Percentiles rank a stretch among this genome's conserved stretches.
Conservation (phyloP, 1,140 invertebrate species). For the Euborellia annulipes region DNA sequence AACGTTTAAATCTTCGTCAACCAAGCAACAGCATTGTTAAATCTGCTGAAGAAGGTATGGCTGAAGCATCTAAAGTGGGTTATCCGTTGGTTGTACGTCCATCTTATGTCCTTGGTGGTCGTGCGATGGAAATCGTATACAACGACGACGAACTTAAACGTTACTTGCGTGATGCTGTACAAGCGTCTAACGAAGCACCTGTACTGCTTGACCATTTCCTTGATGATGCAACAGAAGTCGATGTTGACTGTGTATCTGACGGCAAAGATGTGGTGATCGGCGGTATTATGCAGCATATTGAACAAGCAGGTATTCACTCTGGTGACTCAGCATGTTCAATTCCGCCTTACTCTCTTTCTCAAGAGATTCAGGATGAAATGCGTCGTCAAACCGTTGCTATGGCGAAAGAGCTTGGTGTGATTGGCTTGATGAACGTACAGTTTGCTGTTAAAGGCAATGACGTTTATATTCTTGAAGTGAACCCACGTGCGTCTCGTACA, state of each 20-base stretch:
- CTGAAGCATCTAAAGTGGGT: no score
- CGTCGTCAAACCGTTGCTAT: not conserved
- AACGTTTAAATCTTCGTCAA: conserved; percentile 2
- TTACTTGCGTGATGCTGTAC: conserved; percentile 2
- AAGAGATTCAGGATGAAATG: not conserved
- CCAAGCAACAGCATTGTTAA: conserved; percentile 1
- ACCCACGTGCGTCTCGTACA: not conserved
- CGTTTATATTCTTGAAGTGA: not conserved
- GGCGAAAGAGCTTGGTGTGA: not conserved
- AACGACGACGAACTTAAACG: not conserved
- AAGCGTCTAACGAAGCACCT: conserved; percentile 6
- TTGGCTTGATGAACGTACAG: not conserved
- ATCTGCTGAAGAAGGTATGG: no score
- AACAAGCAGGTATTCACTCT: conserved; percentile 12
- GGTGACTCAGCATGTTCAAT: conserved; percentile 11
- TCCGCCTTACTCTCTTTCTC: conserved; percentile 4
- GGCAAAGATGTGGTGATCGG: conserved; percentile 5
- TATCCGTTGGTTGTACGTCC: conserved; percentile 9
- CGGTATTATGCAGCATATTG: conserved; percentile 10
- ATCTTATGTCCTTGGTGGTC: conserved; percentile 7
- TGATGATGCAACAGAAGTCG: conserved; percentile 10
- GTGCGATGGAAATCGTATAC: conserved; percentile 9
- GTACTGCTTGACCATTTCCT: conserved; percentile 8
- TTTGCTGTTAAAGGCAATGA: not conserved
- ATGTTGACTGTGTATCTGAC: conserved; percentile 10